These are phyloP conservation scores for Puntigrus tetrazona DNA, from an alignment of 2,113 vertebrate species.

Conservation along the genomic window DNA sequence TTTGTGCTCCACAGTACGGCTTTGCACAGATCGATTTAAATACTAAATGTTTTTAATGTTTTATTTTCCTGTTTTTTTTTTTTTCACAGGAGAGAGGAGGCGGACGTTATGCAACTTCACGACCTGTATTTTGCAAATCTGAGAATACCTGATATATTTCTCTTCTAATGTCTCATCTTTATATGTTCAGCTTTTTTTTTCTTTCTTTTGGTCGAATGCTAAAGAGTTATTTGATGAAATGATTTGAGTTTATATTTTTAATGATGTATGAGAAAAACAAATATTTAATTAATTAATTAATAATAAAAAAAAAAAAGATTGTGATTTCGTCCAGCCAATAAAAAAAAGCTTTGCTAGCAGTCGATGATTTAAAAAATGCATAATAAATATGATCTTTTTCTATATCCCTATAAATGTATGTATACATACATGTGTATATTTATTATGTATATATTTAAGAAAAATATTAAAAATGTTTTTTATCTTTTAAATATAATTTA, in stretches of 20 bases:
- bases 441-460: too few relatives aligned
- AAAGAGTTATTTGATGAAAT: not conserved
- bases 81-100: constrained; percentile 18
- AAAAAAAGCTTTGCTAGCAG: not conserved
- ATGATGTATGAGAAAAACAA: too few relatives aligned
- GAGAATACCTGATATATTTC: not conserved
- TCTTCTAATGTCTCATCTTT: not conserved
- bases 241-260: too few relatives aligned
- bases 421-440: too few relatives aligned
- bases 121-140: not conserved
- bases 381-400: too few relatives aligned
- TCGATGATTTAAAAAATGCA: not conserved
- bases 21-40: not conserved
- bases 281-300: too few relatives aligned
- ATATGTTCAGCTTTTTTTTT: not conserved
- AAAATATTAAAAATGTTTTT: too few relatives aligned
- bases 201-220: not conserved
- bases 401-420: too few relatives aligned
- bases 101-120: not conserved
- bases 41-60: not conserved
- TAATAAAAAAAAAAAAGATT: too few relatives aligned
- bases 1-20: not conserved
- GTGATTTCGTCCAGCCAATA: not conserved
- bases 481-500: too few relatives aligned
- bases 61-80: not conserved